Evolutionary conservation across 2,113 vertebrate genomes (phyloP).

Genomic region (Carassius carassius): DNA sequence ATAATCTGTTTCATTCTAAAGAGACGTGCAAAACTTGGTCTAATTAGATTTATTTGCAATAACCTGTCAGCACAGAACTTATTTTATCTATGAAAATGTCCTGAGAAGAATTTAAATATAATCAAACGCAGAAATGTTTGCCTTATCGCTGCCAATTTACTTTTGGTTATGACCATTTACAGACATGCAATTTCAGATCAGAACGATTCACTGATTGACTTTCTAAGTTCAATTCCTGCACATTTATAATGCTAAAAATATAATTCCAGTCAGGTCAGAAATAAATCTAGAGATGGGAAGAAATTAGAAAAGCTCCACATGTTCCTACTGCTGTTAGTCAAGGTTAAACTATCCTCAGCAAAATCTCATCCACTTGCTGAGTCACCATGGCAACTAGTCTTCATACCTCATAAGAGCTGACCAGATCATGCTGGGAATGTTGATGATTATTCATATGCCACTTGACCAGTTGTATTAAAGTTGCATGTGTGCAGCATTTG

Average conservation of each 20-base stretch:
- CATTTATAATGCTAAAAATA: constrained; percentile 32
- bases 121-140: background rate
- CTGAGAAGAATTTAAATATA: background rate
- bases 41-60: background rate
- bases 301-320: background rate
- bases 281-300: background rate
- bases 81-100: background rate
- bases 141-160: constrained; percentile 13
- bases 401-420: constrained; percentile 51
- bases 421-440: constrained; percentile 2
- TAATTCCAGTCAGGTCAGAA: constrained; percentile 28
- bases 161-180: background rate
- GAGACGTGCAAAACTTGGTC: background rate
- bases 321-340: constrained; percentile 34
- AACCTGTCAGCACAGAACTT: background rate
- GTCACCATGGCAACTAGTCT: constrained; percentile 64
- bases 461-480: background rate
- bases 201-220: constrained; percentile 60
- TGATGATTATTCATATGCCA: background rate
- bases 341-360: constrained; percentile 40
- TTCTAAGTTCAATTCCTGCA: constrained; percentile 36
- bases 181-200: constrained; percentile 60
- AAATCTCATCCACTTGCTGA: constrained; percentile 36
- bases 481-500: background rate
- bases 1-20: background rate